Percentiles rank a stretch among this genome's conserved stretches.
Conservation (phyloP, 2,113 vertebrate species). For the Limanda limanda region DNA sequence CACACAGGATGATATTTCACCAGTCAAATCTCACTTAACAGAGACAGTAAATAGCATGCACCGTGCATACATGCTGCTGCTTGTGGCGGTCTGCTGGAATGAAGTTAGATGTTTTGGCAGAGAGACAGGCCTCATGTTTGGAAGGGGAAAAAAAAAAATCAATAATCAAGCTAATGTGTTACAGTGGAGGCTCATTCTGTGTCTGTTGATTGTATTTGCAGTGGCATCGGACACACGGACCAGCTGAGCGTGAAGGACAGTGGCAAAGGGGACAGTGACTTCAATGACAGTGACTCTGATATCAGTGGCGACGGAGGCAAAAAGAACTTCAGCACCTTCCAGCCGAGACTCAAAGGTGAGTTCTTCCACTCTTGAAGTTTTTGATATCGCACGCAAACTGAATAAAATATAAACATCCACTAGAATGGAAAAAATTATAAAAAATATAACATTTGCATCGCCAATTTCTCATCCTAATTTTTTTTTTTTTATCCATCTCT, state of each 20-base stretch:
- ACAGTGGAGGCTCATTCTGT: constrained; percentile 66
- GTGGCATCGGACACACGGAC: constrained; percentile 76
- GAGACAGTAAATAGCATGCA: constrained; percentile 43
- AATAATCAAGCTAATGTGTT: constrained; percentile 72
- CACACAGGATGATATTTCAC: constrained; percentile 27
- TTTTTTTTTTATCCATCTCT: constrained; percentile 18
- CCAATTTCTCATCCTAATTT: constrained; percentile 3
- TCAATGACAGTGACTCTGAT: constrained; percentile 83
- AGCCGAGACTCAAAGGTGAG: constrained; percentile 72
- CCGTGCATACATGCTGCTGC: constrained; percentile 24
- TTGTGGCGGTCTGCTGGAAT: constrained; percentile 20
- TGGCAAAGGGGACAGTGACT: constrained; percentile 84
- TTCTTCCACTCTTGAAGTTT: constrained; percentile 10
- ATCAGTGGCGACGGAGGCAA: constrained; percentile 75
- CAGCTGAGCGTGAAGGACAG: constrained; percentile 86
- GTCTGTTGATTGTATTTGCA: constrained; percentile 73
- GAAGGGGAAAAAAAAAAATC: constrained; percentile 31
- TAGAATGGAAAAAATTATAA: constrained; percentile 20
- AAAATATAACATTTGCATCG: constrained; percentile 9
- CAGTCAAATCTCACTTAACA: constrained; percentile 28
- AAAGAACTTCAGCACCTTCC: constrained; percentile 73
- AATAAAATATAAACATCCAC: constrained; percentile 6
- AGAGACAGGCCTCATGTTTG: constrained; percentile 16
- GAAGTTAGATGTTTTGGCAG: constrained; percentile 45
- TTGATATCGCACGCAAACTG: background rate